Evolutionary conservation across 2,888 invertebrate genomes (phyloP).

Genomic region (Pyrgus malvae): DNA sequence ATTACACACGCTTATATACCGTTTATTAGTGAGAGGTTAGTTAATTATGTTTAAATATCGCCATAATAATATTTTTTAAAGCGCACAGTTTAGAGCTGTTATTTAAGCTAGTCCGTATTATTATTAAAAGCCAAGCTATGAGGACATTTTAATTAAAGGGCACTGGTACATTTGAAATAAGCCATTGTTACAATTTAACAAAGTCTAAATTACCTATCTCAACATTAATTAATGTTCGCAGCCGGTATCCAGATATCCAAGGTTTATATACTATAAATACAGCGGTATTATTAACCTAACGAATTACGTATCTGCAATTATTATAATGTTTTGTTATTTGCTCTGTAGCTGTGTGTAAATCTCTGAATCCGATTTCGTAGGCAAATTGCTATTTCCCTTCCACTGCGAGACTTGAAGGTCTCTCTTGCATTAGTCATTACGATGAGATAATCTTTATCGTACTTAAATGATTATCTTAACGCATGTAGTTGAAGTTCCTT

Average conservation of each 20-base stretch:
- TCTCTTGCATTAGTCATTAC: slow-evolving; percentile 37
- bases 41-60: no score
- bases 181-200: no score
- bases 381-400: slow-evolving; percentile 54
- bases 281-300: slow-evolving; percentile 42
- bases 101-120: no score
- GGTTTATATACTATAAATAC: no score
- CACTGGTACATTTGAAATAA: no score
- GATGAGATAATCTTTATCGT: slow-evolving; percentile 26
- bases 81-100: no score
- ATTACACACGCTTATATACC: no score
- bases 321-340: slow-evolving; percentile 51
- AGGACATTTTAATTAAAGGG: no score
- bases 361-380: slow-evolving; percentile 45
- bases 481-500: neutral
- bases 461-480: slow-evolving; percentile 22
- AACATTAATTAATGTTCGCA: slow-evolving; percentile 36
- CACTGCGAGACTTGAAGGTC: slow-evolving; percentile 41
- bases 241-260: slow-evolving; percentile 39
- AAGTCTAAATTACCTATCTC: no score
- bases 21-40: no score
- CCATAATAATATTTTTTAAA: no score
- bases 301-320: slow-evolving; percentile 52
- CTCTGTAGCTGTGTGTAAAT: slow-evolving; percentile 45
- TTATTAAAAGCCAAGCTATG: no score